These are phyloP conservation scores for Hirtodrosophila trivittata DNA, from an alignment of 2,888 invertebrate genomes.

Conservation along the genomic window DNA sequence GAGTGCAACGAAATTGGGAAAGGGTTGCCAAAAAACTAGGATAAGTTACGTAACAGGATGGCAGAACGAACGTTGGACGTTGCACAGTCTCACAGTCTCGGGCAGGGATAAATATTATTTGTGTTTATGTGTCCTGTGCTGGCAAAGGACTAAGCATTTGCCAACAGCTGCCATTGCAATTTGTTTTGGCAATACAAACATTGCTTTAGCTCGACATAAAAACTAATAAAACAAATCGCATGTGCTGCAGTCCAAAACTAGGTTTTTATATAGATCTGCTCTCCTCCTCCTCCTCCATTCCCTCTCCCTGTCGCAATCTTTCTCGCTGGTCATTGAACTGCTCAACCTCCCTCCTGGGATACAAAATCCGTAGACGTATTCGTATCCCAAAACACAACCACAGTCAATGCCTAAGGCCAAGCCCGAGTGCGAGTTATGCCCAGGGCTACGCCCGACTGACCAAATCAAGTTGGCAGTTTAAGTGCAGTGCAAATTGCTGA, in stretches of 20 bases:
- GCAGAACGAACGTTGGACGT: too few species aligned
- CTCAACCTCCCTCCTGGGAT: not conserved
- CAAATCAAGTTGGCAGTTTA: constrained; percentile 69
- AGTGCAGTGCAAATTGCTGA: constrained; percentile 71
- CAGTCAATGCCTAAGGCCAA: constrained; percentile 36
- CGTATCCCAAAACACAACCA: constrained; percentile 19
- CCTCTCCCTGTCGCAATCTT: not conserved
- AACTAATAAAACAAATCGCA: constrained; percentile 80
- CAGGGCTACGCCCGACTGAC: constrained; percentile 44
- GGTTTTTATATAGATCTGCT: constrained; percentile 42
- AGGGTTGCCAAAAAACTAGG: constrained; percentile 62
- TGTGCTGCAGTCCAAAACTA: constrained; percentile 72
- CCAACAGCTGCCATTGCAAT: constrained; percentile 66
- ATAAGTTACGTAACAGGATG: constrained; percentile 19
- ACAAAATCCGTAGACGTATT: not conserved
- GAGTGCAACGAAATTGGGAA: constrained; percentile 20
- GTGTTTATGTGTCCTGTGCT: constrained; percentile 11
- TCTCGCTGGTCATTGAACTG: constrained; percentile 68
- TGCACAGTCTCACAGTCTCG: constrained; percentile 2
- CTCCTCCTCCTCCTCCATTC: not conserved
- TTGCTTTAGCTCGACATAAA: constrained; percentile 40
- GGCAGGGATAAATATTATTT: constrained; percentile 27
- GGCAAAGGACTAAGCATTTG: constrained; percentile 30
- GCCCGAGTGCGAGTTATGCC: constrained; percentile 8
- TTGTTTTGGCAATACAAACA: constrained; percentile 59